Conservation (phyloP, 2,888 invertebrate species). For the Sarcophaga caerulescens region DNA sequence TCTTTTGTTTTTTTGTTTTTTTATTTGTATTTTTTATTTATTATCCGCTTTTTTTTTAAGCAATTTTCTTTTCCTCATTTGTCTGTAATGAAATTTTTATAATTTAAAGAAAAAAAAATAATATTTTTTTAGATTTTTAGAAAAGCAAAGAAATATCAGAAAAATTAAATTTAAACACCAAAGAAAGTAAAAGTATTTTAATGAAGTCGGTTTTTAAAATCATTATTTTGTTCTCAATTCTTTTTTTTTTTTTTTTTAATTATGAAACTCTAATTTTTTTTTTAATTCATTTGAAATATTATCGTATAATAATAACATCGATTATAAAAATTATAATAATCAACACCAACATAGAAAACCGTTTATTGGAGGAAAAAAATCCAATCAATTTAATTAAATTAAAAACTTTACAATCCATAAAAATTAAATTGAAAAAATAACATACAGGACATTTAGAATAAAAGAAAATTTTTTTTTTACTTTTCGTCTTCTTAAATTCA, state of each 20-base stretch:
- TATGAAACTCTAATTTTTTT: not conserved
- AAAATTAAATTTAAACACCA: conserved; percentile 6
- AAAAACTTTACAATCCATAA: not conserved
- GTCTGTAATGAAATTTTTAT: conserved; percentile 77
- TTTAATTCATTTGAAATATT: not conserved
- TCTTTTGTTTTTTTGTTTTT: conserved; percentile 50
- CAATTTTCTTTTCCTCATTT: conserved; percentile 77
- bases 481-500: not conserved
- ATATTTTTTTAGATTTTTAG: conserved; percentile 44
- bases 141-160: too few relatives aligned
- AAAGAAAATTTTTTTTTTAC: conserved; percentile 56
- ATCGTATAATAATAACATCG: conserved; percentile 47
- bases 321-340: conserved; percentile 36
- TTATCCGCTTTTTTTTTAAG: conserved; percentile 81
- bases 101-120: not conserved
- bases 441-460: conserved; percentile 52
- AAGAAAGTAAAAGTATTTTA: conserved; percentile 59
- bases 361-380: not conserved
- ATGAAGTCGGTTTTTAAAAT: conserved; percentile 58
- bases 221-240: conserved; percentile 4
- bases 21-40: conserved; percentile 73
- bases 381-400: not conserved
- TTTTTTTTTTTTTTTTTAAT: conserved; percentile 15
- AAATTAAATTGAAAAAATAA: conserved; percentile 12
- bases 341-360: conserved; percentile 46